Percentiles rank a stretch among this genome's conserved stretches.
These are phyloP conservation scores for Empidonax traillii DNA, from an alignment of 2,113 vertebrate genomes.

Conservation along the genomic window DNA sequence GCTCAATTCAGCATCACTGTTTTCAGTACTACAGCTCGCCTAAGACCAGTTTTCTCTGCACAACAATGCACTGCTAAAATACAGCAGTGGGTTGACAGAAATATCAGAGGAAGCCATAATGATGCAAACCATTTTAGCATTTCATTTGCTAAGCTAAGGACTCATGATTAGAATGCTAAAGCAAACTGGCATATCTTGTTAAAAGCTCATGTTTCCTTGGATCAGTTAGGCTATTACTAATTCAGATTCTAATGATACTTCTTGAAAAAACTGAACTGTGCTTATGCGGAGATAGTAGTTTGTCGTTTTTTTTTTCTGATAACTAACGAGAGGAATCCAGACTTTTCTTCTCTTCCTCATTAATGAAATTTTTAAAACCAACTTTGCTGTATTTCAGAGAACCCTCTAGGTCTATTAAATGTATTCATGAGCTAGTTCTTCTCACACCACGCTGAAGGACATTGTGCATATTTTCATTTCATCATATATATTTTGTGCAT, in stretches of 20 bases:
- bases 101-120: not conserved
- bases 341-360: not conserved
- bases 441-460: not conserved
- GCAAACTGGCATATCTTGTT: not conserved
- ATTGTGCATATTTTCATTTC: not conserved
- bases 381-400: not conserved
- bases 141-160: not conserved
- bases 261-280: not conserved
- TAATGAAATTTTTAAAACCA: not conserved
- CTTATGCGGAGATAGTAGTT: not conserved
- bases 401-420: not conserved
- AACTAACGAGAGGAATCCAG: not conserved
- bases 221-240: not conserved
- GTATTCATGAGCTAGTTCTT: not conserved
- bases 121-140: not conserved
- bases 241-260: not conserved
- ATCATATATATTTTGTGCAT: not conserved
- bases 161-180: not conserved
- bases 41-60: not conserved
- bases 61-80: not conserved
- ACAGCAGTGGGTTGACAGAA: not conserved
- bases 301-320: not conserved
- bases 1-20: not conserved
- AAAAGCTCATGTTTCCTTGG: not conserved
- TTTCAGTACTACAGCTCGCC: not conserved